Evolutionary conservation across 2,888 invertebrate species (phyloP).

Genomic region (Epiblema foenella): DNA sequence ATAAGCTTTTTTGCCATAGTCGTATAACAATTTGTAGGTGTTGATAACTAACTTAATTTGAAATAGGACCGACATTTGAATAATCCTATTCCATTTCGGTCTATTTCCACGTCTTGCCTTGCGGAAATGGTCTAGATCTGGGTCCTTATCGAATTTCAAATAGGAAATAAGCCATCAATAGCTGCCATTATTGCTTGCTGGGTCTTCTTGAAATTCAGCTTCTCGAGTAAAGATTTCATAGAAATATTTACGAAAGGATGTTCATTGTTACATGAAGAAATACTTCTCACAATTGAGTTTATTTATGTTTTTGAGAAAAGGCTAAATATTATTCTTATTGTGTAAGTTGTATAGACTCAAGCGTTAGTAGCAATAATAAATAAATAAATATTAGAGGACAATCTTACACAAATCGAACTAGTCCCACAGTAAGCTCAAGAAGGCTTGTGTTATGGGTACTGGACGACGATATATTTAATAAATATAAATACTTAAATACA

Average conservation of each 20-base stretch:
- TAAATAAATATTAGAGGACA: too few relatives aligned
- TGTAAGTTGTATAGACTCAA: neutral
- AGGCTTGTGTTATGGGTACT: too few relatives aligned
- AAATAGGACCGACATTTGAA: conserved; percentile 1
- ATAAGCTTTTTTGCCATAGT: too few relatives aligned
- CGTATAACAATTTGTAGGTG: neutral
- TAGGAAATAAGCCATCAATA: conserved; percentile 40
- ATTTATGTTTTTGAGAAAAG: too few relatives aligned
- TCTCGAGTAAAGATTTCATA: conserved; percentile 6
- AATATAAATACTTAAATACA: too few relatives aligned
- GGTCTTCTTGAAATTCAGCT: conserved; percentile 28
- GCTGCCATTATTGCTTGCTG: conserved; percentile 16
- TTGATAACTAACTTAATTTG: neutral
- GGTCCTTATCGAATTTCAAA: conserved; percentile 65
- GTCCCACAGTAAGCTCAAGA: too few relatives aligned
- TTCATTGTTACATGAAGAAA: neutral
- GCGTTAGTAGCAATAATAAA: too few relatives aligned
- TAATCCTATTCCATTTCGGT: conserved; percentile 17
- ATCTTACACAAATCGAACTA: too few relatives aligned
- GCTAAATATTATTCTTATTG: neutral
- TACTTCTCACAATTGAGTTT: too few relatives aligned
- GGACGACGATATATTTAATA: too few relatives aligned
- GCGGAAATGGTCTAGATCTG: conserved; percentile 63
- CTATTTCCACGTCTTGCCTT: conserved; percentile 49
- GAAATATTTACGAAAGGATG: neutral